These are phyloP conservation scores for Balaeniceps rex DNA, from an alignment of 2,113 vertebrate species.

Conservation along the genomic window DNA sequence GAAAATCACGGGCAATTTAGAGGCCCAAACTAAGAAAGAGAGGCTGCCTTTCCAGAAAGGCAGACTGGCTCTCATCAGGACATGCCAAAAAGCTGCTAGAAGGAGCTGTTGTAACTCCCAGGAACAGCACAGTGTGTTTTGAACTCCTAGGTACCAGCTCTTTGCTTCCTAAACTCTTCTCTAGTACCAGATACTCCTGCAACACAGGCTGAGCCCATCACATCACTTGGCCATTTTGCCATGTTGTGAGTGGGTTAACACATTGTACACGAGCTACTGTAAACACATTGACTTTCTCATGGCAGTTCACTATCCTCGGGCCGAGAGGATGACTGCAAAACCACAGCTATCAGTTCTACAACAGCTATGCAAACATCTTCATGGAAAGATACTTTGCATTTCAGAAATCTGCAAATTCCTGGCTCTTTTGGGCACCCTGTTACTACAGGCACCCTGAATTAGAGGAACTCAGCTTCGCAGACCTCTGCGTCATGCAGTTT, in stretches of 20 bases:
- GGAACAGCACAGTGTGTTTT: not conserved
- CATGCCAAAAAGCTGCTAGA: not conserved
- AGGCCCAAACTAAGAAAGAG: not conserved
- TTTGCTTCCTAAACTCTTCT: not conserved
- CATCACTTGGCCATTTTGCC: not conserved
- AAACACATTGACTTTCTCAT: not conserved
- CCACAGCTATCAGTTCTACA: not conserved
- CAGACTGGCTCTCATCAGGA: not conserved
- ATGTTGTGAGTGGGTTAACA: not conserved
- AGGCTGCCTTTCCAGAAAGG: not conserved
- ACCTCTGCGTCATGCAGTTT: not conserved
- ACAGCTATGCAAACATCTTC: not conserved
- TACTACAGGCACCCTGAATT: not conserved
- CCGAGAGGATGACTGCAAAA: not conserved
- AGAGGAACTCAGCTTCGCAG: not conserved
- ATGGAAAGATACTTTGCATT: not conserved
- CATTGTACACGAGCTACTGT: accelerated
- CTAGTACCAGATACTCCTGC: not conserved
- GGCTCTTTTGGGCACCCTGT: not conserved
- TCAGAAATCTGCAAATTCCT: not conserved
- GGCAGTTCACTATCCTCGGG: not conserved
- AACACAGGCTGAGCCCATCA: not conserved
- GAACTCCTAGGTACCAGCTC: not conserved
- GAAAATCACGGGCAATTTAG: not conserved
- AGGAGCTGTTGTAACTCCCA: not conserved